These are phyloP conservation scores for Euwallacea fornicatus DNA, from an alignment of 1,140 invertebrate species.

Conservation along the genomic window DNA sequence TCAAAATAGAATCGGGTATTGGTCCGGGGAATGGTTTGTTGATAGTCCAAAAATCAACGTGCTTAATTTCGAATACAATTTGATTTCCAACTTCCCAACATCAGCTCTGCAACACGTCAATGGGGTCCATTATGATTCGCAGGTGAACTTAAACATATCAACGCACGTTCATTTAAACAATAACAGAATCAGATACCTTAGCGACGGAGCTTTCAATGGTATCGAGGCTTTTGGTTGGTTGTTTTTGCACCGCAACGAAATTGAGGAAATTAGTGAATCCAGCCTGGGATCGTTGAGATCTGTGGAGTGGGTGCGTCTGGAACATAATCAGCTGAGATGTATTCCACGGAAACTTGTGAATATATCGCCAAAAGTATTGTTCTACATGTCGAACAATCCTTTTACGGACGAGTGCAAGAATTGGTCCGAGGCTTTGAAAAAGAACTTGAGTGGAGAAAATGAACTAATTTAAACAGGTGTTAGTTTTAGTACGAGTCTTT, in stretches of 20 bases:
- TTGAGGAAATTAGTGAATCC: slow-evolving; percentile 40
- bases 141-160: slow-evolving; percentile 40
- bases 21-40: slow-evolving; percentile 47
- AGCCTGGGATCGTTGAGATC: slow-evolving; percentile 41
- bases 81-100: slow-evolving; percentile 42
- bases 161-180: slow-evolving; percentile 48
- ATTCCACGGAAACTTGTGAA: slow-evolving; percentile 43
- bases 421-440: slow-evolving; percentile 33
- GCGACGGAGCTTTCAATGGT: slow-evolving; percentile 45
- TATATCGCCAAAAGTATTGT: slow-evolving; percentile 44
- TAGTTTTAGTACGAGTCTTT: not conserved
- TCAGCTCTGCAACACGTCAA: slow-evolving; percentile 45
- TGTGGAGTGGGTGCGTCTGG: slow-evolving; percentile 45
- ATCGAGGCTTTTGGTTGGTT: slow-evolving; percentile 46
- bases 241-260: slow-evolving; percentile 47
- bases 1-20: slow-evolving; percentile 45
- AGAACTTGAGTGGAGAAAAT: slow-evolving; percentile 5
- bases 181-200: slow-evolving; percentile 45
- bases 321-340: slow-evolving; percentile 45
- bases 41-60: slow-evolving; percentile 44
- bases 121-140: slow-evolving; percentile 41
- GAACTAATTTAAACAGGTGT: not conserved
- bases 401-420: slow-evolving; percentile 55
- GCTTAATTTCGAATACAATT: slow-evolving; percentile 48
- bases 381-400: slow-evolving; percentile 47